Evolutionary conservation across 2,888 invertebrate species (phyloP), one percentile per base, ranked within the genome.

Genomic region (Mellilla xanthometata): DNA sequence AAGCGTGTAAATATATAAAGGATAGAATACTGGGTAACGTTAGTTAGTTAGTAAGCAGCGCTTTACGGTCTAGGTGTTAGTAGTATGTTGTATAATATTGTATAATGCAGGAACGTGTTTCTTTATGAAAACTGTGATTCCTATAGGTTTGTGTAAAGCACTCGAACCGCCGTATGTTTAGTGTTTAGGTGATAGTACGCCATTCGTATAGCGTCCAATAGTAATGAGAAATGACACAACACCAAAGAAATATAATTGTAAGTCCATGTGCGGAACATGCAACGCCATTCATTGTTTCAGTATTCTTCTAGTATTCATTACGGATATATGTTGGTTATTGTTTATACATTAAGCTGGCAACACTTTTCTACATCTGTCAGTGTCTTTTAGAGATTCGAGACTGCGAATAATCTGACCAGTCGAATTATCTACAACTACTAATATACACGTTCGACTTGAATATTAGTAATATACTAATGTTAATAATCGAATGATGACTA

Each of bases 161-260:
- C 65, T 65, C 68, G 65, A 64, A 65, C 65, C 65, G 64, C 60
- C 59, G 7, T 41, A 55, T 51, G 56, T 59, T 55, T 53, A 62
- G 57, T 39, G 3, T 39, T 33, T 39, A 39, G 34, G 7, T 36
- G 55, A 62, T 73, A 76, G 76, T 58, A 65, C 76, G 83, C 78
- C 82, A 74, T 68, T 74, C 65, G 62, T 72, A 78, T 83, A 83
- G 81, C 87, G 87, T 86, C 86, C 88, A 81, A 81, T 81, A 81
- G 77, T 68, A 80, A 75, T 74, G 80, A 59, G 54, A 68, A 77
- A 81, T 80, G 79, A 85, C 83, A 84, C 80, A 82, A 85, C 87
- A 88, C 88, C 88, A 88, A 88, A 88, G 88, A 88, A 79, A 80
- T 82, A 80, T 75, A 74, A 77, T 71, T 72, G 38, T 71, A 81